Evolutionary conservation across 2,113 vertebrate species (phyloP), one percentile per base, ranked within the genome.

Genomic region (Scartelaos histophorus): DNA sequence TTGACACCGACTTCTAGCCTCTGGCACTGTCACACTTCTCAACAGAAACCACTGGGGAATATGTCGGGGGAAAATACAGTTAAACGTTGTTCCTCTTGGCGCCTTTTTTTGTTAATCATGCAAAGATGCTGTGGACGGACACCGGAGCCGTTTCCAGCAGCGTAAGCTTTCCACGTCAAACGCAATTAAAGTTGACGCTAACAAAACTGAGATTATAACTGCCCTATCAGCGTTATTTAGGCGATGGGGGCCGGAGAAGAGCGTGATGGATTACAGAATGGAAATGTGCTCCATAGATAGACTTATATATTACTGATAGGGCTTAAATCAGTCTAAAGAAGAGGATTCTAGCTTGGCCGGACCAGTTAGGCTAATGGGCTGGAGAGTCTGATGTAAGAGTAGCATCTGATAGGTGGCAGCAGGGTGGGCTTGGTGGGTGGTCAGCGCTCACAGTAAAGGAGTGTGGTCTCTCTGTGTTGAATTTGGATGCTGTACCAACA

Each of bases 101-200:
- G 81, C 61, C 61, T 56, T 45, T 70, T n/a, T 69, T 75, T 49
- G 71, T 72, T 77, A 73, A 82, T 83, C 24, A 29, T 46, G 53
- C 67, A 60, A 43, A 62, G 61, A 73, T 82, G 35, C 17, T 21
- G 21, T 46, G 58, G 64, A 71, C 47, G 21, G 58, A 57, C 47
- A 68, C 25, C 21, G 13, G 69, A 76, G 66, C 12, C 60, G 66
- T 74, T 72, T 74, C 71, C 66, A 82, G 76, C 53, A 62, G 64
- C 71, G 25, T 57, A 65, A 75, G 73, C 66, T 74, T 75, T 80
- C 66, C 69, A 82, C 62, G 78, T 81, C 70, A 71, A 64, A 68
- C 64, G 62, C 73, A 65, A 75, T 79, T 38, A 76, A 46, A 49
- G 19, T 73, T 51, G 83, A 74, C 69, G 51, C 47, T 51, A 71